A percentile compares a stretch with the other conserved stretches of the same genome.
Conservation (phyloP, 2,113 vertebrate genomes). For the Triplophysa dalaica region DNA sequence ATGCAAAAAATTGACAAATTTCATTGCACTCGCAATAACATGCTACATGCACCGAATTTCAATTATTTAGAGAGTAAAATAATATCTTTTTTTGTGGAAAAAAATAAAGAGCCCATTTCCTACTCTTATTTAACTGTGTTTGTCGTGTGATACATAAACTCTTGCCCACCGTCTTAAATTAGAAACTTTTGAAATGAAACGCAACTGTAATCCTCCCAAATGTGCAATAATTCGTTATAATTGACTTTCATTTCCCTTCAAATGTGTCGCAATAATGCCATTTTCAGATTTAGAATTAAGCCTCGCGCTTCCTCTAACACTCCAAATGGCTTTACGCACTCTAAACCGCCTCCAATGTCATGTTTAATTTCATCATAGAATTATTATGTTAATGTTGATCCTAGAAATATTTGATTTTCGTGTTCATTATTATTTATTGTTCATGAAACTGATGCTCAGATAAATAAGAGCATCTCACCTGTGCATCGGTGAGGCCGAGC, state of each 20-base stretch:
- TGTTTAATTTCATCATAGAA: too few relatives aligned
- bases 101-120: not conserved
- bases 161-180: constrained; percentile 8
- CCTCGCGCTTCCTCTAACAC: too few relatives aligned
- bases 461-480: constrained; percentile 74
- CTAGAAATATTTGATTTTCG: too few relatives aligned
- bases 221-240: constrained; percentile 57
- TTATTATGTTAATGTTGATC: too few relatives aligned
- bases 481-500: constrained; percentile 97
- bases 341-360: too few relatives aligned
- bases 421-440: not conserved
- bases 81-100: not conserved
- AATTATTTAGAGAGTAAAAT: not conserved
- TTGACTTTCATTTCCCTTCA: constrained; percentile 61
- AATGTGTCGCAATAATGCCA: constrained; percentile 53
- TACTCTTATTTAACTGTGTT: not conserved
- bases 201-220: constrained; percentile 32
- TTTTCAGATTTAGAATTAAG: not conserved
- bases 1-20: too few relatives aligned
- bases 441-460: not conserved
- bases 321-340: too few relatives aligned
- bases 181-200: constrained; percentile 38
- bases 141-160: not conserved
- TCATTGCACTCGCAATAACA: too few relatives aligned
- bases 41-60: too few relatives aligned